Conservation (phyloP, 1,140 invertebrate genomes). For the Eciton burchellii region DNA sequence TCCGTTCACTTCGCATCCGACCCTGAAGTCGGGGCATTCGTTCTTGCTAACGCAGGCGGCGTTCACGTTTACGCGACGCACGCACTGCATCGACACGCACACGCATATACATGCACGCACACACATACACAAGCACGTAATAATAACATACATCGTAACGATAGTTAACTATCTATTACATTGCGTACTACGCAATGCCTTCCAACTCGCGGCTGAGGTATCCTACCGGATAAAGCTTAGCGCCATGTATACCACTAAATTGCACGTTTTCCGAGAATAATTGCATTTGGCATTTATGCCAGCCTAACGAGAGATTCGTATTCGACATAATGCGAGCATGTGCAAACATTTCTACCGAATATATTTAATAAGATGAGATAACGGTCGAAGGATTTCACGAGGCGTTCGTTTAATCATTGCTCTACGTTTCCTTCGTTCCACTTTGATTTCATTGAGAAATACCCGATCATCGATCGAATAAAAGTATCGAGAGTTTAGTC, state of each 20-base stretch:
- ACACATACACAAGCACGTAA: slow-evolving; percentile 24
- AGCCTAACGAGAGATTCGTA: background rate
- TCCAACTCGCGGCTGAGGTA: slow-evolving; percentile 7
- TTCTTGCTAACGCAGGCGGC: background rate
- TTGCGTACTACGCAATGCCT: slow-evolving; percentile 51
- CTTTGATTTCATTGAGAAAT: background rate
- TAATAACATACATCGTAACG: slow-evolving; percentile 65
- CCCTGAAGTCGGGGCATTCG: slow-evolving; percentile 17
- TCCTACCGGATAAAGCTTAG: slow-evolving; percentile 23
- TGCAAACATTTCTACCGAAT: no score
- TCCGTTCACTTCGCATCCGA: slow-evolving; percentile 41
- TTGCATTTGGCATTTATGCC: background rate
- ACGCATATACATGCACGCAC: slow-evolving; percentile 41
- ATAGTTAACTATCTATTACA: slow-evolving; percentile 64
- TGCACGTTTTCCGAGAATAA: background rate
- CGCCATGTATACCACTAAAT: background rate
- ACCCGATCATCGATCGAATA: background rate
- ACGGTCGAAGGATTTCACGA: background rate
- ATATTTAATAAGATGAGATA: no score
- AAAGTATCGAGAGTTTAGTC: background rate
- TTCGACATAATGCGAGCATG: background rate
- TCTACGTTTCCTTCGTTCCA: background rate
- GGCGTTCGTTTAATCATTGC: background rate
- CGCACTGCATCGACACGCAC: no score
- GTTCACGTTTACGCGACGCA: slow-evolving; percentile 61